Evolutionary conservation across 30 jellyfish, hydroid and myxozoan species (phyloP), one percentile per base, ranked within the genome.

Genomic region (Cassiopea andromeda): DNA sequence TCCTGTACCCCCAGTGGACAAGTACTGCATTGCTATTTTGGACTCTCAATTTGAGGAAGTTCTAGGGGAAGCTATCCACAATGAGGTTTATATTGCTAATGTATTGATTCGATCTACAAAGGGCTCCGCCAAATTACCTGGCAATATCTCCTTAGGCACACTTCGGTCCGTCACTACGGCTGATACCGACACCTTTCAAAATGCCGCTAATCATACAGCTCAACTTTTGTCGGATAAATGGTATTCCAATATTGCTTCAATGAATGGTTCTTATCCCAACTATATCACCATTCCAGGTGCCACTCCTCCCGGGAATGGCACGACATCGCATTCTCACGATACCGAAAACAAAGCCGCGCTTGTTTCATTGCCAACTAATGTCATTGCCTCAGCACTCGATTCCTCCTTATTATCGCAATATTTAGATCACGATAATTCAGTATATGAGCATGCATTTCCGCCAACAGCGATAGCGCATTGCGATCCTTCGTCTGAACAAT

Each of bases 361-460:
- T n/a, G 48, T n/a, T 16, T 16, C 78, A 69, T 16, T 69, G 8
- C 78, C 78, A 43, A 69, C 18, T 69, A 43, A 17, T 19, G 61
- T 27, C 47, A 27, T 17, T 74, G 19, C 83, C 12, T 43, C 64
- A 5, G n/a, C 5, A 10, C 59, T 9, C 7, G 38, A 60, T 44
- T 82, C 90, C 17, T n/a, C 82, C 2, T 1, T 67, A 1, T 45
- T 82, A 72, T 7, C 90, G 8, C 58, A 15, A 13, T 82, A 0
- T 64, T 48, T 82, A 6, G 90, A 82, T 2, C 58, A 14, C 1
- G 67, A 43, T 66, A 45, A 4, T 0, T 46, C 61, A 10, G 73
- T 57, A n/a, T 44, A 82, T 46, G 82, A 82, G 16, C 69, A 82
- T 9, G 68, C 90, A 38, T 82, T 82, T 44, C 90, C 82, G 1